Evolutionary conservation across 2,888 invertebrate species (phyloP).

Genomic region (Tinea semifulvella): DNA sequence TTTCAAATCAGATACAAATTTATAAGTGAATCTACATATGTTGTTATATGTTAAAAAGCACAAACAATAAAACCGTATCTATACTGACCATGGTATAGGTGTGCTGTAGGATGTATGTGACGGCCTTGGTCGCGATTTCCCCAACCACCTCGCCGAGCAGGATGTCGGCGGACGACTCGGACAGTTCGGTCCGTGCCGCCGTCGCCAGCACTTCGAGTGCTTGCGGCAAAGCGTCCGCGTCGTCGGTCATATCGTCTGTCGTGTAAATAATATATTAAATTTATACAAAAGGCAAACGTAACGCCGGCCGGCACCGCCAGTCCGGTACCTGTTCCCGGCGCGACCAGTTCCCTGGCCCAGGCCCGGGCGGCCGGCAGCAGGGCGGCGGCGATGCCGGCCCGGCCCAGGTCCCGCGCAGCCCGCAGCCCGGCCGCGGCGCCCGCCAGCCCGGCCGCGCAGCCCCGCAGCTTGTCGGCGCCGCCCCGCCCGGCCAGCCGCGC

Average conservation of each 20-base stretch:
- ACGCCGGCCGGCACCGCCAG: too few relatives aligned
- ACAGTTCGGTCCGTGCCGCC: slow-evolving; percentile 11
- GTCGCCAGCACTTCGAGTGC: slow-evolving; percentile 27
- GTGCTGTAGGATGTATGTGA: slow-evolving; percentile 30
- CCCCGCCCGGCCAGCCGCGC: slow-evolving; percentile 23
- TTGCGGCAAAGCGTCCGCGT: slow-evolving; percentile 37
- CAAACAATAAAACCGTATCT: not conserved
- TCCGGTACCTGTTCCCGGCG: slow-evolving; percentile 23
- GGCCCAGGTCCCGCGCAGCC: slow-evolving; percentile 35
- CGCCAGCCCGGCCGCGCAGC: slow-evolving; percentile 43
- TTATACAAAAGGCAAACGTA: too few relatives aligned
- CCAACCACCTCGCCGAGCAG: slow-evolving; percentile 29
- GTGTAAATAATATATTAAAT: too few relatives aligned
- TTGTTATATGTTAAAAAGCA: not conserved
- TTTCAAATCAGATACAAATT: too few relatives aligned
- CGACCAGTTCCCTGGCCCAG: slow-evolving; percentile 38
- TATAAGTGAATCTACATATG: not conserved
- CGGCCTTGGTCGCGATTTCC: slow-evolving; percentile 34
- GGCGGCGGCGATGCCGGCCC: slow-evolving; percentile 34
- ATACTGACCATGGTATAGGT: slow-evolving; percentile 33
- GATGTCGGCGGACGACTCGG: slow-evolving; percentile 26
- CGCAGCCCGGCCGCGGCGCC: slow-evolving; percentile 42
- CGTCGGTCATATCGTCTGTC: slow-evolving; percentile 43
- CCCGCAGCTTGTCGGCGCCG: slow-evolving; percentile 37
- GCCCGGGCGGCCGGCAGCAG: slow-evolving; percentile 30